Conservation (phyloP, 2,113 vertebrate genomes). For the Crotalus tigris region DNA sequence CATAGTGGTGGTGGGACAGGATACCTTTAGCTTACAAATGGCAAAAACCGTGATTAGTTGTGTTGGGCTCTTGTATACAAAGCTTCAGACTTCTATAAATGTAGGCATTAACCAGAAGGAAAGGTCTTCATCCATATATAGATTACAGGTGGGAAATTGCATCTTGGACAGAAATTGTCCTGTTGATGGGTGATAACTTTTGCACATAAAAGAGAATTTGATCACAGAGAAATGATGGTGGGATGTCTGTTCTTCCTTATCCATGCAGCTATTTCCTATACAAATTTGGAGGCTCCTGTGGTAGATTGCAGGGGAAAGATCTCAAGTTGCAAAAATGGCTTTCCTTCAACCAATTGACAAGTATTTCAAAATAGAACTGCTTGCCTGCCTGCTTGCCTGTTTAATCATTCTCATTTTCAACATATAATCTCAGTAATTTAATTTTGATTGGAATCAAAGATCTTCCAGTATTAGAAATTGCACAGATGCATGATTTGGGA, state of each 20-base stretch:
- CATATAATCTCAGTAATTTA: background rate
- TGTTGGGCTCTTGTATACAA: background rate
- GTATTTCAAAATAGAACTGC: background rate
- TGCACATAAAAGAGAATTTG: background rate
- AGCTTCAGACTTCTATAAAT: background rate
- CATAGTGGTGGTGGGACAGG: background rate
- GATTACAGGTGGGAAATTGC: background rate
- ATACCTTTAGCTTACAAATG: constrained; percentile 50
- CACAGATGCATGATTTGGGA: background rate
- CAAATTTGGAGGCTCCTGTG: background rate
- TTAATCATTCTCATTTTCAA: background rate
- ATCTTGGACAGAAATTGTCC: background rate
- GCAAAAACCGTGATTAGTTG: constrained; percentile 17
- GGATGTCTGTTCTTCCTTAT: background rate
- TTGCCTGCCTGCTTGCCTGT: background rate
- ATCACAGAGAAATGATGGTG: background rate
- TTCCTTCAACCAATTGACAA: background rate
- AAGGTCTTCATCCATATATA: background rate
- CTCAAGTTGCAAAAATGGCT: background rate
- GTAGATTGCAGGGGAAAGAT: background rate
- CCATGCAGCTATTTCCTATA: background rate
- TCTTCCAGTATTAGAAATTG: background rate
- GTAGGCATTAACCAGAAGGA: background rate
- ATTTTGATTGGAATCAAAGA: background rate
- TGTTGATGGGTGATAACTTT: background rate